Base-by-base conservation (phyloP, 1,140 invertebrate genomes). In the Paracyclopina nana region DNA sequence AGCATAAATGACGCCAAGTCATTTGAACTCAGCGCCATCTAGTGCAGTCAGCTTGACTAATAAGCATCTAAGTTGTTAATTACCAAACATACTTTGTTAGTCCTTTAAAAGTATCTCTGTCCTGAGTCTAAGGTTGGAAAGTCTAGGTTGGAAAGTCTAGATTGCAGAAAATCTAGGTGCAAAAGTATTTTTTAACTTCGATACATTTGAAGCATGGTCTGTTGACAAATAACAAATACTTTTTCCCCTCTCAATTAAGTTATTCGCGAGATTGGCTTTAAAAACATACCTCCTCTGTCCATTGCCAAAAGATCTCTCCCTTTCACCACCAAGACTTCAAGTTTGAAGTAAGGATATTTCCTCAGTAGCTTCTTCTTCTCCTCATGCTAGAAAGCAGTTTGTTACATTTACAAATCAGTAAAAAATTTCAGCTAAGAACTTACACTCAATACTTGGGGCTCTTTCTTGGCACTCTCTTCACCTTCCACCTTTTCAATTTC, bases 361-460 rank as follows among this genome's bases (percentile, higher is more conserved):
- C 34, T n/a, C 9, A 38, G 20, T 9, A 16, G n/a, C 4, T 16
- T 38, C 9, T 38, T 38, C 34, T 20, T 38, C 34, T 38, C 34
- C 20, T 38, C 34, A 5, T 38, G n/a, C 34, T 38, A 9, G 14
- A 31, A 31, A 31, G 29, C 9, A 14, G 9, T 9, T 38, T 2
- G 20, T 4, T 20, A 38, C 14, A 38, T 14, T 31, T 14, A 31
- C 14, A 31, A 9, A 31, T 31, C 14, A 9, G 9, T 31, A 31
- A 31, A 31, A 31, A 9, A 31, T 38, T 20, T 38, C 20, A 8
- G 2, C 4, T 8, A 9, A 5, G 20, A 9, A 16, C 34, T 38
- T 38, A 38, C 34, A 38, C n/a, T 38, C n/a, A 38, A 20, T 9
- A 16, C 34, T 38, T 38, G 14, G 34, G 34, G 34, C 34, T 38